A percentile compares a stretch with the other conserved stretches of the same genome.
Conservation (phyloP, 1,140 invertebrate genomes). For the Formica exsecta region DNA sequence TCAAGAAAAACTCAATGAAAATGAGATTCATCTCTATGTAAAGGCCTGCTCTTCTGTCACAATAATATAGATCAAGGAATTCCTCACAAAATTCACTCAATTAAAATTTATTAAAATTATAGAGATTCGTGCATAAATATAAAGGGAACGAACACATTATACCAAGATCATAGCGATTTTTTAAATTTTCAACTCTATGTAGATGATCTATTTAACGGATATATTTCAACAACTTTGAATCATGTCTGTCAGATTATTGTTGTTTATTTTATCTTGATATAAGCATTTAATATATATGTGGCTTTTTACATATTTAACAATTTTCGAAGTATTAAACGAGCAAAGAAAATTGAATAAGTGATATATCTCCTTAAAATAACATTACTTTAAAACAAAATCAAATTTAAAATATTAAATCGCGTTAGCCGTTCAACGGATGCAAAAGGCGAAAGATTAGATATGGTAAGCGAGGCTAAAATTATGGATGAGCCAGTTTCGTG, state of each 20-base stretch:
- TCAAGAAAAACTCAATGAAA: slow-evolving; percentile 13
- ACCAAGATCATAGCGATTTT: not conserved
- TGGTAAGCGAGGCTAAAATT: slow-evolving; percentile 23
- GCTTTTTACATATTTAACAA: not conserved
- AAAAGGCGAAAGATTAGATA: slow-evolving; percentile 10
- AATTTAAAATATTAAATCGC: not conserved
- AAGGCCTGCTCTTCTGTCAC: not conserved
- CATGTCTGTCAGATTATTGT: not conserved
- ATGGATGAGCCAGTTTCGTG: slow-evolving; percentile 12
- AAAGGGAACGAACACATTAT: too few species aligned
- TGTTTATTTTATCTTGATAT: not conserved
- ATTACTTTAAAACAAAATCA: not conserved
- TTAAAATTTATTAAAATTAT: not conserved
- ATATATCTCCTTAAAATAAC: not conserved
- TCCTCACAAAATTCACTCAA: not conserved
- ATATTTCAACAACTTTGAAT: not conserved
- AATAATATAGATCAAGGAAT: not conserved
- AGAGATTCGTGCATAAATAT: not conserved
- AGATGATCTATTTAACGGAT: not conserved
- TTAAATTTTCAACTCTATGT: not conserved
- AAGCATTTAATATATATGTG: not conserved
- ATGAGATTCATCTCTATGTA: not conserved
- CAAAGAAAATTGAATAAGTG: not conserved
- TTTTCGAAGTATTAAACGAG: not conserved
- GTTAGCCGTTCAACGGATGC: not conserved